Evolutionary conservation across 2,797 vertebrate genomes (phyloP).

Genomic region (Fundulus diaphanus): DNA sequence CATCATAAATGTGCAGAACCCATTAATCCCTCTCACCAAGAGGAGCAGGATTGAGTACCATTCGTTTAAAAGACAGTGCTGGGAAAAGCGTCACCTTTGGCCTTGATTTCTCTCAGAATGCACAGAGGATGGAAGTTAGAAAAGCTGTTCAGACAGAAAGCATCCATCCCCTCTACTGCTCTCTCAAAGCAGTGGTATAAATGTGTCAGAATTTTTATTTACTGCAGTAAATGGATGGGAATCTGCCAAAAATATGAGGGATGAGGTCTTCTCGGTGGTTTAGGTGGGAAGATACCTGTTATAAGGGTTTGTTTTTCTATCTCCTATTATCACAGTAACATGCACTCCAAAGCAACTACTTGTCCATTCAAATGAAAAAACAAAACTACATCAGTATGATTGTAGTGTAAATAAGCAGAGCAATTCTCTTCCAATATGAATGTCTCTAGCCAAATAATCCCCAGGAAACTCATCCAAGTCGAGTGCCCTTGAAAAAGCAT

Average conservation of each 20-base stretch:
- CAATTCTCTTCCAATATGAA: constrained; percentile 49
- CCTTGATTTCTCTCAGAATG: constrained; percentile 23
- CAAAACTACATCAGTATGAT: constrained; percentile 43
- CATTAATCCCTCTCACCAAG: constrained; percentile 49
- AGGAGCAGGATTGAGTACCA: constrained; percentile 25
- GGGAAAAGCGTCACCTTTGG: constrained; percentile 35
- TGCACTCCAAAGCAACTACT: constrained; percentile 3
- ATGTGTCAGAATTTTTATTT: constrained; percentile 17
- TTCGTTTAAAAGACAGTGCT: constrained; percentile 32
- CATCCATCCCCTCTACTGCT: not conserved
- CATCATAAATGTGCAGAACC: constrained; percentile 53
- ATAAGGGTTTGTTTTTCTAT: not conserved
- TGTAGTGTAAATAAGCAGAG: constrained; percentile 40
- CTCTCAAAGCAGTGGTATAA: not conserved
- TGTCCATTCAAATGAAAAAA: constrained; percentile 33
- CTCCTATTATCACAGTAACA: constrained; percentile 12
- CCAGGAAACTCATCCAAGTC: constrained; percentile 47
- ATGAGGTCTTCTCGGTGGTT: constrained; percentile 12
- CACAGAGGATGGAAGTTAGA: constrained; percentile 4
- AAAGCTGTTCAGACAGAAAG: constrained; percentile 7
- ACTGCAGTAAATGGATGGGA: not conserved
- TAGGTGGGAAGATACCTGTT: not conserved
- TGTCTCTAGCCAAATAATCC: constrained; percentile 61
- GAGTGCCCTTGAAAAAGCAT: constrained; percentile 53
- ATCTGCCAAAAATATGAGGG: not conserved